Percentiles rank a stretch among this genome's conserved stretches.
These are phyloP conservation scores for Phylloscopus collybita DNA, from an alignment of 2,797 vertebrate species.

Conservation along the genomic window DNA sequence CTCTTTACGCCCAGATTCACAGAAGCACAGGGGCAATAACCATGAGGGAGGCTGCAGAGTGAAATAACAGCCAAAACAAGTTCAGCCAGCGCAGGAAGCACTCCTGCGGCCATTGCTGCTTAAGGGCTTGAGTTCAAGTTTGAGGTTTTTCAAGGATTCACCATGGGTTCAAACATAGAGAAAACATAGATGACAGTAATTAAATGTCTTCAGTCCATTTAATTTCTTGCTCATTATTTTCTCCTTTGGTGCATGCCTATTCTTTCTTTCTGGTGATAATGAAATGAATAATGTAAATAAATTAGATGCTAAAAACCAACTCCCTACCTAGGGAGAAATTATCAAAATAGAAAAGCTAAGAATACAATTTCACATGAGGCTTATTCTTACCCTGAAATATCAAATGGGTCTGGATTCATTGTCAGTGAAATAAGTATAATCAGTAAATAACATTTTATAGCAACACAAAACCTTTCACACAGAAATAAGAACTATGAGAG, in stretches of 20 bases:
- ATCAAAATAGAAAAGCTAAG: neutral
- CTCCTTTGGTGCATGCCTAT: neutral
- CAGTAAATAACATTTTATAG: neutral
- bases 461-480: neutral
- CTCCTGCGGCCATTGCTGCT: neutral
- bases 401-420: neutral
- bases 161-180: rapidly evolving
- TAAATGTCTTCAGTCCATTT: neutral
- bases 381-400: neutral
- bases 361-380: neutral
- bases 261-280: neutral
- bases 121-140: neutral
- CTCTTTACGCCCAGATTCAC: neutral
- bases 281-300: neutral
- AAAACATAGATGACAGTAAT: neutral
- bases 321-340: neutral
- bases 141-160: neutral
- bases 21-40: neutral
- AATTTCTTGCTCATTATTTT: neutral
- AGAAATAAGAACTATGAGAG: neutral
- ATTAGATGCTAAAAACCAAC: neutral
- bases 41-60: neutral
- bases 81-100: neutral
- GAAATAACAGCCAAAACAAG: neutral
- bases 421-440: neutral